Percentiles rank a stretch among this genome's conserved stretches.
phyloP scores from a whole-genome alignment of 1,140 invertebrate genomes.

The Piezodorus guildinii region DNA sequence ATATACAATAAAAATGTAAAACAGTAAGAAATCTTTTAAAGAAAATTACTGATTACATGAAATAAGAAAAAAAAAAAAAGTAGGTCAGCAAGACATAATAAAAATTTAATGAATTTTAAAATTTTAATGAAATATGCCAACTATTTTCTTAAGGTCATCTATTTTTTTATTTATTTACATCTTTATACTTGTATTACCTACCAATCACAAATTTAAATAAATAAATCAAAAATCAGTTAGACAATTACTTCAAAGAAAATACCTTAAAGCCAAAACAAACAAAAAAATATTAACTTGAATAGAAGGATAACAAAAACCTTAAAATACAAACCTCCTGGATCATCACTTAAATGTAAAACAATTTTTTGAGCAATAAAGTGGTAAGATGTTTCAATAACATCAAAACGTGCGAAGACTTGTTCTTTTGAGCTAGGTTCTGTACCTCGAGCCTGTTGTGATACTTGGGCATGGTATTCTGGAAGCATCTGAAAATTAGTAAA shows the following conservation, averaged over 20 bases:
- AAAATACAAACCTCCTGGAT: slow-evolving; percentile 55
- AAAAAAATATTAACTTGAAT: too few relatives aligned
- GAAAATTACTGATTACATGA: neutral
- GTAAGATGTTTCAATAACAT: slow-evolving; percentile 95
- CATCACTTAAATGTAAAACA: slow-evolving; percentile 95
- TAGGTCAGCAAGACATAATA: too few relatives aligned
- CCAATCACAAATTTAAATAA: too few relatives aligned
- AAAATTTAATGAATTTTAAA: too few relatives aligned
- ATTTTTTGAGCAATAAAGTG: slow-evolving; percentile 89
- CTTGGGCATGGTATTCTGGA: slow-evolving; percentile 67
- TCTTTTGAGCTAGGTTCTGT: slow-evolving; percentile 39
- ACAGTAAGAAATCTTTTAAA: neutral
- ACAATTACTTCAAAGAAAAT: too few relatives aligned
- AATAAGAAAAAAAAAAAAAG: too few relatives aligned
- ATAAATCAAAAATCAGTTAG: too few relatives aligned
- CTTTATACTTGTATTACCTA: too few relatives aligned
- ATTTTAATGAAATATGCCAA: too few relatives aligned
- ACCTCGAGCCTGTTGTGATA: slow-evolving; percentile 49
- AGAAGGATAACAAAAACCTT: neutral
- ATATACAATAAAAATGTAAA: neutral
- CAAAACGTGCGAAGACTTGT: slow-evolving; percentile 73
- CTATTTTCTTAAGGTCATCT: too few relatives aligned
- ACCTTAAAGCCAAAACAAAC: neutral
- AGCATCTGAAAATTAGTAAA: slow-evolving; percentile 42
- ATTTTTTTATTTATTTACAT: too few relatives aligned